These are phyloP conservation scores for Plagiodera versicolora DNA, from an alignment of 2,888 invertebrate species.

Conservation along the genomic window DNA sequence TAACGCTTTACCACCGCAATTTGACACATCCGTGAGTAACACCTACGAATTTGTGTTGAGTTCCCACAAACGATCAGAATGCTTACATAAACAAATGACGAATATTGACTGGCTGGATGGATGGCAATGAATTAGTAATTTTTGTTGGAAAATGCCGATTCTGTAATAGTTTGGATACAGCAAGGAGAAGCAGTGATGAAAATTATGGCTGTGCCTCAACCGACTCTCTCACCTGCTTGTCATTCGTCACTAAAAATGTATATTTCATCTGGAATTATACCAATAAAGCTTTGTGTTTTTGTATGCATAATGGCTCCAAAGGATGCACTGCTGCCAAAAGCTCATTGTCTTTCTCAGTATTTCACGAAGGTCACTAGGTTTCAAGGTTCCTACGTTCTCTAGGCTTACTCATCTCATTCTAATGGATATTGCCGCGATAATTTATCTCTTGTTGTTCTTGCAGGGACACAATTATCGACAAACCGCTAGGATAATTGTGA, in stretches of 20 bases:
- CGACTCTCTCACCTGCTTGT: no score
- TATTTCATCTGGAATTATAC: no score
- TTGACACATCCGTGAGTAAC: slow-evolving; percentile 34
- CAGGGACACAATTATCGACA: not conserved
- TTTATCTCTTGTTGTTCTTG: not conserved
- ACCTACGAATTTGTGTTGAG: slow-evolving; percentile 20
- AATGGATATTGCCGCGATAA: not conserved
- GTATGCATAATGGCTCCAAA: no score
- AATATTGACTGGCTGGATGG: not conserved
- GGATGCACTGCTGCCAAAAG: no score
- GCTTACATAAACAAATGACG: slow-evolving; percentile 26
- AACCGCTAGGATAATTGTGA: not conserved
- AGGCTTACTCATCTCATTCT: no score
- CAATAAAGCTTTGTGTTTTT: no score
- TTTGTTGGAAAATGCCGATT: slow-evolving; percentile 1
- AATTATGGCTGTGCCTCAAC: not conserved
- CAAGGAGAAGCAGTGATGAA: not conserved
- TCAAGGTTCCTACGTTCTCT: no score
- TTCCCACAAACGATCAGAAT: slow-evolving; percentile 22
- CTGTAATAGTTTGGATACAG: not conserved
- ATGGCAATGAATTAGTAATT: not conserved
- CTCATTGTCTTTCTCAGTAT: no score
- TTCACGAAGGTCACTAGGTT: no score
- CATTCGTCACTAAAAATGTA: no score
- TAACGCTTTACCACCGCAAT: slow-evolving; percentile 36